phyloP scores from a whole-genome alignment of 2,888 invertebrate genomes.

The Odontocolon sp. region DNA sequence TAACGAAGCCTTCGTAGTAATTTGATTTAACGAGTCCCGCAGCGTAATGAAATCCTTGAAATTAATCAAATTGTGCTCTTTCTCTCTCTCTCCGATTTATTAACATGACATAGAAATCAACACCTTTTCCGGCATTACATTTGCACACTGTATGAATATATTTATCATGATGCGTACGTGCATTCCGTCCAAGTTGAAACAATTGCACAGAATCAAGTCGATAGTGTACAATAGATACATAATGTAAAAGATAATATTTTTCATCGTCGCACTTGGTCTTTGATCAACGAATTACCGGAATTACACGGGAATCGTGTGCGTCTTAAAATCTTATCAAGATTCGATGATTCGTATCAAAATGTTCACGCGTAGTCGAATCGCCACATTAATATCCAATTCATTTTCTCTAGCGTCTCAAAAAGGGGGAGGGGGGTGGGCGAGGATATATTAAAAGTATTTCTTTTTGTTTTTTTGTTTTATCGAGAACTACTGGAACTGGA shows the following conservation, averaged over 20 bases:
- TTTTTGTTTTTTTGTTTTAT: conserved; percentile 74
- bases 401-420: neutral
- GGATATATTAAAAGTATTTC: neutral
- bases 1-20: conserved; percentile 59
- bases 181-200: conserved; percentile 23
- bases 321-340: conserved; percentile 14
- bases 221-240: conserved; percentile 23
- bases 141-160: conserved; percentile 26
- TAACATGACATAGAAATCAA: conserved; percentile 42
- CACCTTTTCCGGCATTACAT: conserved; percentile 11
- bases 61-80: neutral
- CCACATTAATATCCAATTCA: neutral
- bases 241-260: conserved; percentile 19
- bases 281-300: neutral
- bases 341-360: conserved; percentile 28
- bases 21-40: conserved; percentile 43
- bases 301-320: conserved; percentile 37
- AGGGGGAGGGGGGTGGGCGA: neutral
- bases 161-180: conserved; percentile 6
- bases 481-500: conserved; percentile 89
- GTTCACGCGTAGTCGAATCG: neutral
- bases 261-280: neutral
- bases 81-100: conserved; percentile 25
- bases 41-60: conserved; percentile 23
- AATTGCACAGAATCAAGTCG: conserved; percentile 24